A percentile compares a stretch with the other conserved stretches of the same genome.
Evolutionary conservation across 2,113 vertebrate genomes (phyloP).

Genomic region (Loxodonta africana): DNA sequence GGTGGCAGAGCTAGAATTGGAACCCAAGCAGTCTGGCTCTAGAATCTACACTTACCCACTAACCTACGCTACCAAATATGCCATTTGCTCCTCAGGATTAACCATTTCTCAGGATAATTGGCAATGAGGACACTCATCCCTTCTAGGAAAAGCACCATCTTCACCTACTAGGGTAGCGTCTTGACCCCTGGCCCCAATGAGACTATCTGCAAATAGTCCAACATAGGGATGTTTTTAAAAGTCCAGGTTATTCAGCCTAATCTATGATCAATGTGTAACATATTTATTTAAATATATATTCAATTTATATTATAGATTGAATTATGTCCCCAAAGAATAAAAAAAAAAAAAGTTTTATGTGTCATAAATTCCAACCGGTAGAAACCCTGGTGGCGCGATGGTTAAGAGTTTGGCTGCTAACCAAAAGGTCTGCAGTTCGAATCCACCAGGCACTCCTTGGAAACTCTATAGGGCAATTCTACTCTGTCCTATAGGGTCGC

Average conservation of each 20-base stretch:
- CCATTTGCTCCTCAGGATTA: neutral
- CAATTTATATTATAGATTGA: too few species aligned
- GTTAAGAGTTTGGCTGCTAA: too few species aligned
- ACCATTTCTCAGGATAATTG: neutral
- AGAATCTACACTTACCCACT: neutral
- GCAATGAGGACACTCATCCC: neutral
- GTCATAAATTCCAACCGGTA: too few species aligned
- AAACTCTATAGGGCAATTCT: too few species aligned
- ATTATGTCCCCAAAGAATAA: too few species aligned
- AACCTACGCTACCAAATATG: too few species aligned
- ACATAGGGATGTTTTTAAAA: neutral
- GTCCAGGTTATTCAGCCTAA: neutral
- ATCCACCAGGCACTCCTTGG: too few species aligned
- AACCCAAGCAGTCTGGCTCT: neutral
- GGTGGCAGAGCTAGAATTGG: neutral
- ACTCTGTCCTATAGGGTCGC: too few species aligned
- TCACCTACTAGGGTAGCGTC: neutral
- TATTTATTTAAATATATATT: neutral
- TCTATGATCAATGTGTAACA: neutral
- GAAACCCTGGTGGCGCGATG: too few species aligned
- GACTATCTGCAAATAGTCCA: neutral
- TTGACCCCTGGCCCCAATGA: neutral
- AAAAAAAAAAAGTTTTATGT: too few species aligned
- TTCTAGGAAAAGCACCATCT: neutral
- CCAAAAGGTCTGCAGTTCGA: too few species aligned